These are phyloP conservation scores for Leuciscus idus DNA, from an alignment of 2,113 vertebrate species.

Conservation along the genomic window DNA sequence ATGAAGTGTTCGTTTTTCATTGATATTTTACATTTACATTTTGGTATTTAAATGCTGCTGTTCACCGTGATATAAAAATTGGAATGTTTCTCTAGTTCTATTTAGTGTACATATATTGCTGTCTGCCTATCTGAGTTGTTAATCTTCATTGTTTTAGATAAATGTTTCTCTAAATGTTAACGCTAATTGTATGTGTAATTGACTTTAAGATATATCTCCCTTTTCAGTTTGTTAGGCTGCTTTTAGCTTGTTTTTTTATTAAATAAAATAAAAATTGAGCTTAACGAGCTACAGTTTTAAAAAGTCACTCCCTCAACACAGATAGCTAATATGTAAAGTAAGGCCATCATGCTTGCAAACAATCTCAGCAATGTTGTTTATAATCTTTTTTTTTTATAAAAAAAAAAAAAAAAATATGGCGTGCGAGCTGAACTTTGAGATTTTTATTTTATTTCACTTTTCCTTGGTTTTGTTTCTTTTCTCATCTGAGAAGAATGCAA, in stretches of 20 bases:
- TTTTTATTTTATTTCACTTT: background rate
- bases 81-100: background rate
- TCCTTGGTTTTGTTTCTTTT: background rate
- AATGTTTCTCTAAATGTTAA: background rate
- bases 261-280: background rate
- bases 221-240: background rate
- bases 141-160: background rate
- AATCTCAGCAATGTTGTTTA: background rate
- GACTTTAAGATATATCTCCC: background rate
- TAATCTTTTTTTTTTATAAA: background rate
- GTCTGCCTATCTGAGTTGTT: background rate
- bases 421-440: too few species aligned
- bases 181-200: background rate
- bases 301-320: background rate
- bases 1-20: background rate
- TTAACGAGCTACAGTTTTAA: background rate
- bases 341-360: background rate
- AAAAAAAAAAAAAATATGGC: too few species aligned
- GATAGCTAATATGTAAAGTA: background rate
- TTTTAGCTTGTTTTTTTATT: background rate
- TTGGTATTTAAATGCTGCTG: background rate
- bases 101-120: background rate
- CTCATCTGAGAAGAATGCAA: background rate
- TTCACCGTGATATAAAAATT: background rate
- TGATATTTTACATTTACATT: too few species aligned